Evolutionary conservation across 1,140 invertebrate species (phyloP).

Genomic region (Drosophila nebulosa): DNA sequence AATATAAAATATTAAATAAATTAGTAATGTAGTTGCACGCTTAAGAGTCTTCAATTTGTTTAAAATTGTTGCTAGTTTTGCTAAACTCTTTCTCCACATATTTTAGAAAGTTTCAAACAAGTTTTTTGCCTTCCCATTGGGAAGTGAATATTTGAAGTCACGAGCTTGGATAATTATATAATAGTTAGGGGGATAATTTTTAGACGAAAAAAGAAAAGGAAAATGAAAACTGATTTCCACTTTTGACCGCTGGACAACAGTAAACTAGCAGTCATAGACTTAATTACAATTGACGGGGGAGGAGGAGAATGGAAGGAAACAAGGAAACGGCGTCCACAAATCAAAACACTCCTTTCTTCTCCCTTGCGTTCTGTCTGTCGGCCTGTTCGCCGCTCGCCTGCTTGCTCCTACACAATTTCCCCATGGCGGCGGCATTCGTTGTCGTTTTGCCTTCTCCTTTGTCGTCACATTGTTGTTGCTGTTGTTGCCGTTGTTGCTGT

Average conservation of each 20-base stretch:
- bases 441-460: slow-evolving; percentile 40
- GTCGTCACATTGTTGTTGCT: slow-evolving; percentile 51
- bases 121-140: background rate
- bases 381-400: background rate
- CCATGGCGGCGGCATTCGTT: slow-evolving; percentile 35
- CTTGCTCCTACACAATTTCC: slow-evolving; percentile 43
- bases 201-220: background rate
- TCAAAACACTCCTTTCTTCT: slow-evolving; percentile 13
- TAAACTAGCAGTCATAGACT: background rate
- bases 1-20: no score
- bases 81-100: no score
- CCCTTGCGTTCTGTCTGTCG: slow-evolving; percentile 18
- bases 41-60: no score
- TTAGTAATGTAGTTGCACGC: no score
- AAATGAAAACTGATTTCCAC: background rate
- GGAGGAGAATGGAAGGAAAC: slow-evolving; percentile 5
- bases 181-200: background rate
- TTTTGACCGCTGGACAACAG: no score
- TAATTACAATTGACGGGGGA: no score
- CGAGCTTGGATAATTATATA: background rate
- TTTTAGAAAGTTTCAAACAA: background rate
- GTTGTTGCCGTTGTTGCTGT: slow-evolving; percentile 17
- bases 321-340: slow-evolving; percentile 12
- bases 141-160: background rate
- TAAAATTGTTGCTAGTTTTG: no score